Percentiles rank a stretch among this genome's conserved stretches.
Conservation (phyloP, 2,888 invertebrate species). For the Trachelus iudaicus region DNA sequence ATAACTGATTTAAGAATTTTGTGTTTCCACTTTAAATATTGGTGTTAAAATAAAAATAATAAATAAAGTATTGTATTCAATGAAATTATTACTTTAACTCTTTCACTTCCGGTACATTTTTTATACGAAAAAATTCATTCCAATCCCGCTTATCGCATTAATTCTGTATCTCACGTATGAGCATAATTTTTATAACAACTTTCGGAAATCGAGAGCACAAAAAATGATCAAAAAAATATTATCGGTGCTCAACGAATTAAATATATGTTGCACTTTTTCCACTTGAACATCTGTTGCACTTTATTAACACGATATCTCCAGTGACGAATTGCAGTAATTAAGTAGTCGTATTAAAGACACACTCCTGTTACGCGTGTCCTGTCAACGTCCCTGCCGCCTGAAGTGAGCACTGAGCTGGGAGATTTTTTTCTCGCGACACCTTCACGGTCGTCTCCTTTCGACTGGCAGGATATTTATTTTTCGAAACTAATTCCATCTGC, state of each 20-base stretch:
- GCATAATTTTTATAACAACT: background rate
- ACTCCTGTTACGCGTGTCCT: background rate
- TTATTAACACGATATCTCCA: background rate
- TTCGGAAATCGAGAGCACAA: too few species aligned
- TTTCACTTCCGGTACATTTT: background rate
- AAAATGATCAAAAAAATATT: background rate
- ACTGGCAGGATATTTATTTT: background rate
- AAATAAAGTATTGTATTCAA: background rate
- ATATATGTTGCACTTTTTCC: background rate
- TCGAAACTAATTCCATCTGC: background rate
- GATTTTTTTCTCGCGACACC: background rate
- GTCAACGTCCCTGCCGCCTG: background rate
- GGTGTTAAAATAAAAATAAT: background rate
- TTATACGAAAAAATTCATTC: background rate
- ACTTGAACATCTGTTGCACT: background rate
- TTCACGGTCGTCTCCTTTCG: background rate
- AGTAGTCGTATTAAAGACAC: background rate
- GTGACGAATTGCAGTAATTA: background rate
- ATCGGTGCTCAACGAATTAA: background rate
- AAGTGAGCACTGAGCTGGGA: background rate
- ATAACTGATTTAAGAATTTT: background rate
- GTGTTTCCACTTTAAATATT: background rate
- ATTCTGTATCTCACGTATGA: background rate
- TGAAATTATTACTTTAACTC: background rate
- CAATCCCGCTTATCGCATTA: too few species aligned